Evolutionary conservation across 2,113 vertebrate genomes (phyloP).

Genomic region (Mormyrus lacerda): DNA sequence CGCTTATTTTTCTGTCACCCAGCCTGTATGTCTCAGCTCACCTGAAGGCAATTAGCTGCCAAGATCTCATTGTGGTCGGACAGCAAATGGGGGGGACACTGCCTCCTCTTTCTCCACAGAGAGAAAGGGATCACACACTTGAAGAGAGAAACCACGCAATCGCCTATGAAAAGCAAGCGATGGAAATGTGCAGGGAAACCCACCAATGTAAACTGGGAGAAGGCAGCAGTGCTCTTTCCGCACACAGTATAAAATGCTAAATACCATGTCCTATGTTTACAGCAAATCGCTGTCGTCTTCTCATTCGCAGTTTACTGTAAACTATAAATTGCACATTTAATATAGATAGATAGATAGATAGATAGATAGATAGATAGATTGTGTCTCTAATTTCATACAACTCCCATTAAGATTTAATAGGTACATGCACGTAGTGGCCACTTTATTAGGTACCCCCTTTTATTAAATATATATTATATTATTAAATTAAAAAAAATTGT

Average conservation of each 20-base stretch:
- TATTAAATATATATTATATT: neutral
- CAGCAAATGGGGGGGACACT: conserved; percentile 35
- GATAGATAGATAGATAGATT: too few relatives aligned
- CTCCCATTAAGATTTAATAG: neutral
- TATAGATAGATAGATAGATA: too few relatives aligned
- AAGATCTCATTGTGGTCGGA: conserved; percentile 62
- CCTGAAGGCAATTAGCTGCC: conserved; percentile 72
- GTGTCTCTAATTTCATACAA: neutral
- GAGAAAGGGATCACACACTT: conserved; percentile 19
- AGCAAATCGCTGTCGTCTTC: neutral
- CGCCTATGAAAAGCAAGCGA: neutral
- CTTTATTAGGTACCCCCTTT: neutral
- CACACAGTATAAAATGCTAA: neutral
- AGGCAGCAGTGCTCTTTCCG: neutral
- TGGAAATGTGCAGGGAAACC: conserved; percentile 15
- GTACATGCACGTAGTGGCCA: neutral
- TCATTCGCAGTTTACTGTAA: neutral
- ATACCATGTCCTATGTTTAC: neutral
- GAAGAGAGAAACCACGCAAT: conserved; percentile 35
- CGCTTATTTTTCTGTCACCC: conserved; percentile 37
- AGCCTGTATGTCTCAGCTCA: conserved; percentile 59
- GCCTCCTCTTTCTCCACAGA: conserved; percentile 43
- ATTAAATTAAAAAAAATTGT: neutral
- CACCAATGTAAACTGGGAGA: conserved; percentile 4
- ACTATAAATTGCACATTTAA: neutral